A percentile compares a stretch with the other conserved stretches of the same genome.
Conservation (phyloP, 2,113 vertebrate species). For the Oryzias javanicus region DNA sequence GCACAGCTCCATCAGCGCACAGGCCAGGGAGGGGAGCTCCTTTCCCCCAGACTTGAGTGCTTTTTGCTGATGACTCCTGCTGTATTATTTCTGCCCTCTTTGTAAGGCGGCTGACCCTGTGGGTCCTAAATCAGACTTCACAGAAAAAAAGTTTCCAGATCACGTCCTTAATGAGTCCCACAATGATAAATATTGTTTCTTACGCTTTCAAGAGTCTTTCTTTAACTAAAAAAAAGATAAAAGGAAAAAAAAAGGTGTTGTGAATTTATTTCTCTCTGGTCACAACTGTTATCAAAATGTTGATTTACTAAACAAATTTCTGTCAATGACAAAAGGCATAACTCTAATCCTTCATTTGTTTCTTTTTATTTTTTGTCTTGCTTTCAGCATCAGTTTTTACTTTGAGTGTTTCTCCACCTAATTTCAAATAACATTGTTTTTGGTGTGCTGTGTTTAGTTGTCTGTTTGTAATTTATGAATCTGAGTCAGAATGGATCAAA, state of each 20-base stretch:
- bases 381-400: constrained; percentile 60
- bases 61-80: constrained; percentile 54
- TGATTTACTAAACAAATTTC: constrained; percentile 63
- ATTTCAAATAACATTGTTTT: neutral
- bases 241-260: constrained; percentile 18
- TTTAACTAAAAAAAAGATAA: constrained; percentile 53
- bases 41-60: constrained; percentile 61
- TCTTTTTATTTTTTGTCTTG: constrained; percentile 57
- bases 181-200: constrained; percentile 51
- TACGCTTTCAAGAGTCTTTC: constrained; percentile 46
- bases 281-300: constrained; percentile 43
- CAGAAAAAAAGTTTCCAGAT: constrained; percentile 57
- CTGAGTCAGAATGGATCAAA: no score
- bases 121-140: constrained; percentile 51
- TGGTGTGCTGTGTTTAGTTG: no score
- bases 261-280: constrained; percentile 46
- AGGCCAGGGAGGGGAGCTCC: constrained; percentile 56
- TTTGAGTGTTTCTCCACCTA: constrained; percentile 36
- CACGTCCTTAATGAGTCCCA: constrained; percentile 67
- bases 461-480: no score
- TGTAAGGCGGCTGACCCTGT: constrained; percentile 63
- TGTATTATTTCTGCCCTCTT: constrained; percentile 62
- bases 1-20: constrained; percentile 63
- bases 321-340: constrained; percentile 26
- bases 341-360: constrained; percentile 27